Percentiles rank a stretch among this genome's conserved stretches.
Conservation (phyloP, 2,888 invertebrate genomes). For the Trilocha varians region DNA sequence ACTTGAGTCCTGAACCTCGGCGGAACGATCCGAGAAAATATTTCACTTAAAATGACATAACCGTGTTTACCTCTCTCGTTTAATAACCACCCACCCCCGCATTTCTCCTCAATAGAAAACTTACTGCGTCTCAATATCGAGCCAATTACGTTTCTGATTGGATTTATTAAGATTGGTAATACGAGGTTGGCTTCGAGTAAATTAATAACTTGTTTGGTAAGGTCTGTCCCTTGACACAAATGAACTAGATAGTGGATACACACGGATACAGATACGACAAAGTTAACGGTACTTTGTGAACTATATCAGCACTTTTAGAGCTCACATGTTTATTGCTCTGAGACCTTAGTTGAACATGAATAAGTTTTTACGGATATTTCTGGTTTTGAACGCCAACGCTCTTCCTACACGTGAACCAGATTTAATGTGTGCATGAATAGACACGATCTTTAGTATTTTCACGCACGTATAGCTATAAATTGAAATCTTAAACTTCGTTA, state of each 20-base stretch:
- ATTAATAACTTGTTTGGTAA: neutral
- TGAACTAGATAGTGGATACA: neutral
- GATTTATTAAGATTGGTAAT: neutral
- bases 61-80: neutral
- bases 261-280: neutral
- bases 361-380: too few relatives aligned
- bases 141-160: neutral
- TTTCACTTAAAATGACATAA: neutral
- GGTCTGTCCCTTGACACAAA: neutral
- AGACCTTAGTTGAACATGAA: too few relatives aligned
- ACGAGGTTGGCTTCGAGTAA: neutral
- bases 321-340: too few relatives aligned
- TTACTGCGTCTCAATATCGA: neutral
- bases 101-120: neutral
- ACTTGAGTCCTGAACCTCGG: constrained; percentile 9
- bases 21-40: neutral
- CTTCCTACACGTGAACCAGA: too few relatives aligned
- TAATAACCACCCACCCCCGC: neutral
- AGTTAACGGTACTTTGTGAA: neutral
- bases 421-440: too few relatives aligned
- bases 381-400: too few relatives aligned
- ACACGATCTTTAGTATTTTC: too few relatives aligned
- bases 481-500: too few relatives aligned
- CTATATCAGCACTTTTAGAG: too few relatives aligned
- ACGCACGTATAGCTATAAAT: too few relatives aligned